Percentiles rank a stretch among this genome's conserved stretches.
These are phyloP conservation scores for Parnassius mnemosyne DNA, from an alignment of 2,888 invertebrate species.

Conservation along the genomic window DNA sequence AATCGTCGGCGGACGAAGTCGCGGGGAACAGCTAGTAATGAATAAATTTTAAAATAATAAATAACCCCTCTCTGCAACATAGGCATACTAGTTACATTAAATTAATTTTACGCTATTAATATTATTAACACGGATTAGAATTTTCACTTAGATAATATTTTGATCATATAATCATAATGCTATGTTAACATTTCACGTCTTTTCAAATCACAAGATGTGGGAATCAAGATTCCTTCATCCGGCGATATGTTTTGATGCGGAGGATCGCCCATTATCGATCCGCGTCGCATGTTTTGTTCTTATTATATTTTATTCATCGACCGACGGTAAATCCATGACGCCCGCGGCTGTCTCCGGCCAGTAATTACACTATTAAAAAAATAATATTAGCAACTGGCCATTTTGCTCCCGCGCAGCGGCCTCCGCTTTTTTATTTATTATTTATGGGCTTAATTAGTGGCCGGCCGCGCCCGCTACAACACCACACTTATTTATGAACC, in stretches of 20 bases:
- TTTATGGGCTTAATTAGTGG: conserved; percentile 53
- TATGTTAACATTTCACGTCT: too few relatives aligned
- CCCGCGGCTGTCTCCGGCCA: conserved; percentile 34
- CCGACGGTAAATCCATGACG: conserved; percentile 23
- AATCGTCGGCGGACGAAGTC: too few relatives aligned
- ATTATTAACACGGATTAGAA: too few relatives aligned
- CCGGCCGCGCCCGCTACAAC: conserved; percentile 33
- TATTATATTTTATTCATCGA: conserved; percentile 8
- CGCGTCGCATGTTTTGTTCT: conserved; percentile 1
- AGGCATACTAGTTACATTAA: too few relatives aligned
- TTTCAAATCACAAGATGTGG: background rate
- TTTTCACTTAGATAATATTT: too few relatives aligned
- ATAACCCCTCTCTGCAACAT: too few relatives aligned
- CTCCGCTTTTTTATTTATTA: conserved; percentile 43
- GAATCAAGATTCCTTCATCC: background rate
- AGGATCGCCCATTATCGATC: background rate
- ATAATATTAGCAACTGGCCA: conserved; percentile 45
- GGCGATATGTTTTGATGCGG: too few relatives aligned
- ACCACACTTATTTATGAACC: conserved; percentile 27
- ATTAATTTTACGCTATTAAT: too few relatives aligned
- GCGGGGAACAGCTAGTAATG: too few relatives aligned
- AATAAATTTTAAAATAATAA: too few relatives aligned
- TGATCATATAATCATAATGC: too few relatives aligned
- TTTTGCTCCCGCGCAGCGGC: conserved; percentile 36
- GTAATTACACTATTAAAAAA: conserved; percentile 57